Base-by-base conservation (phyloP, 2,113 vertebrate species). In the Alectura lathami region DNA sequence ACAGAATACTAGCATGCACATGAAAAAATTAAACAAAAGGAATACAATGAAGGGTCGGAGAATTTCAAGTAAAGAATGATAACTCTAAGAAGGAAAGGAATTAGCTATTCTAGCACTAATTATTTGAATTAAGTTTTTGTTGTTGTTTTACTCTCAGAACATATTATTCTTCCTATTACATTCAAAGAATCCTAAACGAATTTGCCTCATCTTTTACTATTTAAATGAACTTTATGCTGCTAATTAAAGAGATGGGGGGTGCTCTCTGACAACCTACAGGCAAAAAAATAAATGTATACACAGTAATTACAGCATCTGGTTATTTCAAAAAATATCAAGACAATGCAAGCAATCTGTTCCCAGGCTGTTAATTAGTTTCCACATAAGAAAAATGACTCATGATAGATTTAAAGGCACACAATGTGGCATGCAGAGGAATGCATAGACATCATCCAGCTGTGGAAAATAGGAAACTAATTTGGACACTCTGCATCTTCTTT, bases 241-340 rank as follows among this genome's bases (percentile, higher is more conserved):
- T 94, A 91, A 74, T 86, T 95, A 84, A 95, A 96, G 89, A 69
- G 36, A 91, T 81, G 54, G 23, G 30, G 81, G 27, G 13, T 60
- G 42, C 70, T 95, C 82, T 59, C 70, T 47, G 29, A 79, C 47
- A 92, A 81, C 26, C 72, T 95, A 91, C 32, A 42, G 68, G 76
- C 67, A 85, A 89, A 72, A 89, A 72, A 93, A 88, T 27, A 57
- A 89, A 17, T 18, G 63, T 59, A 23, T 72, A 36, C 74, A 66
- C 43, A 83, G 38, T 84, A 93, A 89, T 95, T 83, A 93, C 60
- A 93, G 54, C 75, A 94, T 88, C 78, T 94, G 87, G 67, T 89
- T 93, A 62, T 57, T 88, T 69, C 24, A 91, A 42, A 66, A 66
- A 85, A 42, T 53, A 86, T 60, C 87, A 45, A 86, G 90, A 94